Percentiles rank a stretch among this genome's conserved stretches.
phyloP scores from a whole-genome alignment of 2,113 vertebrate genomes.

The Cynocephalus volans region DNA sequence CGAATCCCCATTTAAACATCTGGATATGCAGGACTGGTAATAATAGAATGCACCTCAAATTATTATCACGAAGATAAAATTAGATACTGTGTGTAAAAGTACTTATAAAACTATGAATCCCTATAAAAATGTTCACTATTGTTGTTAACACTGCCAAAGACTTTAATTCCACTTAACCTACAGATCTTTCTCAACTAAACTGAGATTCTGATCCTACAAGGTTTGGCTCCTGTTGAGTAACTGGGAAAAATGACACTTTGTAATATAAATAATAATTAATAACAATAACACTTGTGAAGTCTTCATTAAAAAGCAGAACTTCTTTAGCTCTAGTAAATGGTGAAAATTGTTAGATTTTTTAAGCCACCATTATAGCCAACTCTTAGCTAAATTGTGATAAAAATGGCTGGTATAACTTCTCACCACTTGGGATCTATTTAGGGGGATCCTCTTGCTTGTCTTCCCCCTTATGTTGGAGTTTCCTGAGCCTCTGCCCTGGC shows the following conservation, averaged over 20 bases:
- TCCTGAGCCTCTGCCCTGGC: background rate
- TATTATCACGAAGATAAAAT: constrained; percentile 10
- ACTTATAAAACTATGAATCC: constrained; percentile 19
- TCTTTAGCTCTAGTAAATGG: constrained; percentile 33
- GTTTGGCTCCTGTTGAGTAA: background rate
- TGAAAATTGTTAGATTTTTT: constrained; percentile 22
- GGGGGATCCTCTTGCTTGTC: background rate
- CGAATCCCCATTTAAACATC: background rate
- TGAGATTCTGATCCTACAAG: background rate
- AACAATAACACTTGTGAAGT: constrained; percentile 31
- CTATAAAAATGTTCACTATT: background rate
- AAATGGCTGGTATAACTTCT: background rate
- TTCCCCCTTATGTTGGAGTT: background rate
- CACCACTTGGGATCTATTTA: background rate
- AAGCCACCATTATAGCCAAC: background rate
- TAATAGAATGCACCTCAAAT: constrained; percentile 15
- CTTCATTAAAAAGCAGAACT: background rate
- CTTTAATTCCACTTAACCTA: constrained; percentile 20
- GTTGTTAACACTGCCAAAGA: background rate
- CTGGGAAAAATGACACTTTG: constrained; percentile 22
- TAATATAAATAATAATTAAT: constrained; percentile 48
- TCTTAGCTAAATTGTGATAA: background rate
- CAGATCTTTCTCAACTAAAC: background rate
- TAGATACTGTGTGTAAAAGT: background rate
- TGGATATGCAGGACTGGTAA: background rate